Conservation (phyloP, 2,113 vertebrate species). For the Arizona elegans region DNA sequence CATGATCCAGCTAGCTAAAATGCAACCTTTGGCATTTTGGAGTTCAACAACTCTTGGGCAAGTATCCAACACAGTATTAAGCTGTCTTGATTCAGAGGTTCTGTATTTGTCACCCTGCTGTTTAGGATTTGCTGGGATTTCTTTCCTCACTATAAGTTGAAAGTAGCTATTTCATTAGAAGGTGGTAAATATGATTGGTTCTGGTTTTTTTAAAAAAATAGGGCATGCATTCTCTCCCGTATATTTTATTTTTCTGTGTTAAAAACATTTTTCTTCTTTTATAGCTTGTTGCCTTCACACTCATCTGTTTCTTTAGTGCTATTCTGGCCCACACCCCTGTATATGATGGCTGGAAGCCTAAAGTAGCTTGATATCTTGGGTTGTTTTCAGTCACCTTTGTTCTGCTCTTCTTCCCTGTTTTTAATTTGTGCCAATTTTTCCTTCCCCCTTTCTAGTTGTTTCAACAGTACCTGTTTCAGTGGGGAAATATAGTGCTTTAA, state of each 20-base stretch:
- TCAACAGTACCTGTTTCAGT: not conserved
- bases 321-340: not conserved
- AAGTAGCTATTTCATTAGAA: not conserved
- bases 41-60: not conserved
- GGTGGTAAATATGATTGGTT: not conserved
- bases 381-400: not conserved
- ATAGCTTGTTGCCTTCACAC: not conserved
- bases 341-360: conserved; percentile 1
- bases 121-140: not conserved
- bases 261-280: not conserved
- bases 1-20: not conserved
- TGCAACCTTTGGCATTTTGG: not conserved
- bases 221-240: not conserved
- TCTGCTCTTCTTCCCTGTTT: not conserved
- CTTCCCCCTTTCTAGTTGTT: not conserved
- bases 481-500: not conserved
- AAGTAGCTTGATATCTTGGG: not conserved
- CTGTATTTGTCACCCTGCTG: not conserved
- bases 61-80: not conserved
- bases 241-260: not conserved
- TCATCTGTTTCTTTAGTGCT: not conserved
- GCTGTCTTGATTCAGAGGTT: not conserved
- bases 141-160: not conserved
- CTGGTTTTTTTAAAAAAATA: not conserved
- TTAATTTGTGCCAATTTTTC: not conserved